Percentiles rank a stretch among this genome's conserved stretches.
phyloP scores from a whole-genome alignment of 2,797 vertebrate species.

The Schizopygopsis malacanthus region DNA sequence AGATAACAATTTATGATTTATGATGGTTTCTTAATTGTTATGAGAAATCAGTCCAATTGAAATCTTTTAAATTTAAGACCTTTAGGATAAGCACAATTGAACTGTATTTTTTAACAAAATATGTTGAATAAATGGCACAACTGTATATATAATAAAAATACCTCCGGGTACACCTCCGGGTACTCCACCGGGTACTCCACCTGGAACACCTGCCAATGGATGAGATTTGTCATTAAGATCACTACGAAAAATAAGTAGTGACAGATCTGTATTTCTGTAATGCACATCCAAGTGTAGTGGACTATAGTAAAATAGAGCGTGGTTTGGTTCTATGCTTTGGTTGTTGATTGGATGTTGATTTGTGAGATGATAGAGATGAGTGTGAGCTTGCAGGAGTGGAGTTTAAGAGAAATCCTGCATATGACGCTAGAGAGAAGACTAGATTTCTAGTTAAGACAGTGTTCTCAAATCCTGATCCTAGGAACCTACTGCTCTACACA shows the following conservation, averaged over 20 bases:
- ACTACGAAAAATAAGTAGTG: background rate
- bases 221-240: background rate
- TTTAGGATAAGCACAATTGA: background rate
- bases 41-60: background rate
- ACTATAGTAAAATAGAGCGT: background rate
- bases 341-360: background rate
- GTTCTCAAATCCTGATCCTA: background rate
- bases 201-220: slow-evolving; percentile 9
- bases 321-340: background rate
- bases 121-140: background rate
- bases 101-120: background rate
- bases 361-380: background rate
- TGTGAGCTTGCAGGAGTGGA: background rate
- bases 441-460: background rate
- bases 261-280: background rate
- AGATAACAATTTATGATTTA: background rate
- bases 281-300: background rate
- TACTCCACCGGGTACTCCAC: background rate
- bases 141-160: background rate
- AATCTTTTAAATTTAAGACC: background rate
- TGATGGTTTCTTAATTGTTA: background rate
- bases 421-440: background rate
- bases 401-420: background rate
- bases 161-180: background rate
- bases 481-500: background rate